phyloP scores from a whole-genome alignment of 2,113 vertebrate species.

The Spea multiplicata region DNA sequence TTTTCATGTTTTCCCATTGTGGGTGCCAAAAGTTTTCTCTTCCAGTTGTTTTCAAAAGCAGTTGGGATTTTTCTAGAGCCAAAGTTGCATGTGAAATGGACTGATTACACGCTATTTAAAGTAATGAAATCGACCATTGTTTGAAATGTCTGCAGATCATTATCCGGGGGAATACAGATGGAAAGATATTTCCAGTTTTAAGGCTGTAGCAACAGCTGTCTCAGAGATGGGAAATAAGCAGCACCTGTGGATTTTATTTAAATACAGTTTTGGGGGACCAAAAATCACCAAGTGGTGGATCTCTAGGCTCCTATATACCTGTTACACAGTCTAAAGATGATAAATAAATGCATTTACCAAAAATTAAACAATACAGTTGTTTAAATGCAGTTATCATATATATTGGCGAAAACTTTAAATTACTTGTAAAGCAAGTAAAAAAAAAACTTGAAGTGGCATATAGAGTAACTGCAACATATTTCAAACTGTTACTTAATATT shows the following conservation, averaged over 20 bases:
- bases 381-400: too few relatives aligned
- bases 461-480: too few relatives aligned
- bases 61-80: conserved; percentile 16
- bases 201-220: conserved; percentile 37
- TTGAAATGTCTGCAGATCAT: conserved; percentile 41
- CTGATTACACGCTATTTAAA: conserved; percentile 36
- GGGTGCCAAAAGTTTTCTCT: conserved; percentile 33
- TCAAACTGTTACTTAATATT: background rate
- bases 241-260: conserved; percentile 6
- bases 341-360: too few relatives aligned
- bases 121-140: conserved; percentile 46
- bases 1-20: conserved; percentile 39
- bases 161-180: conserved; percentile 21
- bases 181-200: conserved; percentile 29
- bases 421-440: too few relatives aligned
- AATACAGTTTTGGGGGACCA: background rate
- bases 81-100: conserved; percentile 21
- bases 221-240: background rate
- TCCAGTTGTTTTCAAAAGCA: conserved; percentile 2
- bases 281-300: background rate
- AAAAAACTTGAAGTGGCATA: background rate
- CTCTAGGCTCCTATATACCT: too few relatives aligned
- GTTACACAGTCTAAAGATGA: too few relatives aligned
- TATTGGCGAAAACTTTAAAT: too few relatives aligned
- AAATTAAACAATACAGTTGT: too few relatives aligned